Percentiles rank a stretch among this genome's conserved stretches.
Conservation (phyloP, 2,888 invertebrate species). For the Leptarthrus brevirostris region DNA sequence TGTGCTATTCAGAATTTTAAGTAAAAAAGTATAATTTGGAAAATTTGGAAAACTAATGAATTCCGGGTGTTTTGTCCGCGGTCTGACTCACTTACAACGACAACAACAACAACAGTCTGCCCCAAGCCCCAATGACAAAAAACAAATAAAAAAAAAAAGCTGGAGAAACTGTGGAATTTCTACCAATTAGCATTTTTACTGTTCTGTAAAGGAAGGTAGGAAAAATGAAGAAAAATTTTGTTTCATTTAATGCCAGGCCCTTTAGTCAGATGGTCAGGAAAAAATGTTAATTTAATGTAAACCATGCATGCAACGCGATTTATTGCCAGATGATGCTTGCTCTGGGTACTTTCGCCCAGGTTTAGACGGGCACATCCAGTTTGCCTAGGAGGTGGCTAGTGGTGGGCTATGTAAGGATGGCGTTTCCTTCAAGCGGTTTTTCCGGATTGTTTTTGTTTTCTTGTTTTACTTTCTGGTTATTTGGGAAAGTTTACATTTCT, state of each 20-base stretch:
- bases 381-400: too few species aligned
- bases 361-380: too few species aligned
- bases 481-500: too few species aligned
- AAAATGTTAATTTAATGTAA: slow-evolving; percentile 49
- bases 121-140: slow-evolving; percentile 35
- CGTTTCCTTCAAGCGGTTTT: neutral
- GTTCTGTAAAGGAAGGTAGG: slow-evolving; percentile 5
- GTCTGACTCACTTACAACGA: neutral
- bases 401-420: neutral
- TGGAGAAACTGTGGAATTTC: slow-evolving; percentile 43
- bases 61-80: neutral
- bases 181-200: slow-evolving; percentile 44
- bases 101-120: neutral
- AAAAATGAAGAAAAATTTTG: slow-evolving; percentile 41
- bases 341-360: slow-evolving; percentile 12
- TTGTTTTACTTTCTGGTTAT: too few species aligned
- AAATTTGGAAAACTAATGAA: slow-evolving; percentile 17
- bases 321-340: slow-evolving; percentile 48
- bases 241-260: slow-evolving; percentile 43
- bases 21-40: slow-evolving; percentile 12
- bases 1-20: neutral
- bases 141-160: slow-evolving; percentile 17
- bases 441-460: too few species aligned
- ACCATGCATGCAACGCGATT: slow-evolving; percentile 49
- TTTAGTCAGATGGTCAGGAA: slow-evolving; percentile 46